Conservation (phyloP, 53 echinoderm and acorn worm genomes). For the Zoroaster sp. region DNA sequence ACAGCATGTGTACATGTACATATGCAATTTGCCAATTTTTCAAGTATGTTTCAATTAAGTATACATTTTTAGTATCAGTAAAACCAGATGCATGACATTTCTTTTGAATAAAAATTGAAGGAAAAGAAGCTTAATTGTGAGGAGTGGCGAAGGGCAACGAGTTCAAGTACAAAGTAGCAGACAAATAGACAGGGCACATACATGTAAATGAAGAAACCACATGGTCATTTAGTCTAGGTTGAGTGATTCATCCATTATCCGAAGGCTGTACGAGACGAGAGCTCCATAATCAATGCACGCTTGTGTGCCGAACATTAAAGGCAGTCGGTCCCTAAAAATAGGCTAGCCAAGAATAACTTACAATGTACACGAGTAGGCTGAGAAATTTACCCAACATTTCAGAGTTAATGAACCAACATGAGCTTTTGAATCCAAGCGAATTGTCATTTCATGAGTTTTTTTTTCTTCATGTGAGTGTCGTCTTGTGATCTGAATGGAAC, state of each 20-base stretch:
- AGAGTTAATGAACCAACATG: neutral
- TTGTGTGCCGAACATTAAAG: neutral
- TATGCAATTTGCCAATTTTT: too few relatives aligned
- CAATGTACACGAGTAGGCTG: neutral
- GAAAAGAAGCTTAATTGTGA: neutral
- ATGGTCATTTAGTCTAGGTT: neutral
- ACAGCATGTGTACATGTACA: too few relatives aligned
- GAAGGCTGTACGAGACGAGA: neutral
- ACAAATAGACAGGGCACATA: neutral
- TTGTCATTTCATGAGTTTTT: neutral
- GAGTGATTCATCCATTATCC: neutral
- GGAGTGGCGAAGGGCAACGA: neutral
- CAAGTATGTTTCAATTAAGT: too few relatives aligned
- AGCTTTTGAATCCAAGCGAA: neutral
- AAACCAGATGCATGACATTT: neutral
- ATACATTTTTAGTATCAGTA: too few relatives aligned
- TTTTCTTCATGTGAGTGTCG: neutral
- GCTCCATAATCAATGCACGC: neutral
- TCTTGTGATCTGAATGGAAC: neutral
- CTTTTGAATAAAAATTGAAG: neutral
- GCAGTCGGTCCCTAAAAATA: neutral
- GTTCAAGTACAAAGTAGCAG: neutral
- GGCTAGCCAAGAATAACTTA: neutral
- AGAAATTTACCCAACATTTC: neutral
- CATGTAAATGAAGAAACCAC: neutral